Evolutionary conservation across 2,113 vertebrate genomes (phyloP), one percentile per base, ranked within the genome.

Genomic region (Microtus pennsylvanicus): DNA sequence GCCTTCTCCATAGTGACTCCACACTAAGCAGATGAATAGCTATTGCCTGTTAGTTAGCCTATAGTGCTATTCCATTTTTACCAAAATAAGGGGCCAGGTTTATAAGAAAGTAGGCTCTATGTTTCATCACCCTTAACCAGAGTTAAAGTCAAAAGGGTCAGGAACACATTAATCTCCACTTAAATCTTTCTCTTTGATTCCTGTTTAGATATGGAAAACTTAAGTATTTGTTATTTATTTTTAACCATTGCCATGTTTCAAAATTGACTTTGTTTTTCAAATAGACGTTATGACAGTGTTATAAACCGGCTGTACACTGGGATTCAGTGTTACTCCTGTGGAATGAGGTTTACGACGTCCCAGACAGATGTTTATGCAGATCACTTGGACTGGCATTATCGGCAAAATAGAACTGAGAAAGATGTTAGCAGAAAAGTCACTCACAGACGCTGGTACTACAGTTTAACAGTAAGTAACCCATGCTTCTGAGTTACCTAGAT

Each of bases 341-440:
- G 99, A 96, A 99, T 99, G 99, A 99, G 99, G 90, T 99, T 99
- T 98, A 99, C 99, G 3, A 98, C 99, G 10, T 99, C 99, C 26
- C 99, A 99, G 98, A 99, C 99, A 3, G 99, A 99, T 97, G 98
- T 99, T 85, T 99, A 99, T 75, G 99, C 99, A 0, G 99, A 99
- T 98, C 99, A 99, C 96, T 98, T 99, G 98, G 99, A 99, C 92
- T 99, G 99, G 99, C 99, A 99, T 98, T 99, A 99, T 97, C 99
- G 99, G 19, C 99, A 99, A 98, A 99, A 99, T 98, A 98, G 99
- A 83, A 99, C 99, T 0, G 99, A 99, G 93, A 99, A 99, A 93
- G 99, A 99, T 28, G 99, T 99, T 83, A 99, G 99, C 98, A 99
- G 99, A 97, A 99, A 99, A 98, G 98, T 99, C 92, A 99, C 99